Evolutionary conservation across 2,888 invertebrate genomes (phyloP).

Genomic region (Aspidiotus rigidus): DNA sequence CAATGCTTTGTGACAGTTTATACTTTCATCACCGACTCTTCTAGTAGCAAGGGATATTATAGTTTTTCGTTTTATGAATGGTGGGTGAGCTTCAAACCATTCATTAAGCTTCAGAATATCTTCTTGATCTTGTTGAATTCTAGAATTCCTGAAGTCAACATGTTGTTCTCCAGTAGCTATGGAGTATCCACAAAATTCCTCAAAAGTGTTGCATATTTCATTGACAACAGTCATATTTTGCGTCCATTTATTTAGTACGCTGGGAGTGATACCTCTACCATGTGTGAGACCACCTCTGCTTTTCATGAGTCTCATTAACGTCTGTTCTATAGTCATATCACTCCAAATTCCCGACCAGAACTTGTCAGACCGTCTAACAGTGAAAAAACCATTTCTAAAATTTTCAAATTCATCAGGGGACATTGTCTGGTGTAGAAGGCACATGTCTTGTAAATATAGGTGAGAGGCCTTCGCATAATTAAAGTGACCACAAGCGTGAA

Average conservation of each 20-base stretch:
- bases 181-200: conserved; percentile 23
- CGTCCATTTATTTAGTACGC: conserved; percentile 38
- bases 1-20: neutral
- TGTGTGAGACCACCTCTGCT: conserved; percentile 38
- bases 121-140: conserved; percentile 33
- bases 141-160: conserved; percentile 39
- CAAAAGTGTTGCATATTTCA: conserved; percentile 36
- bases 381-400: conserved; percentile 28
- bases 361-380: conserved; percentile 30
- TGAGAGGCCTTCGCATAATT: conserved; percentile 33
- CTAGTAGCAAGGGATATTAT: neutral
- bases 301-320: conserved; percentile 40
- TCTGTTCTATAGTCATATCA: conserved; percentile 40
- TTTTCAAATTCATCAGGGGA: conserved; percentile 36
- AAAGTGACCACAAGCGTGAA: conserved; percentile 30
- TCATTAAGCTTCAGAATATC: neutral
- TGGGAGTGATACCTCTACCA: conserved; percentile 39
- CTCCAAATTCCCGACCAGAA: conserved; percentile 36
- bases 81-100: conserved; percentile 10
- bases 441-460: conserved; percentile 43
- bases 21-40: neutral
- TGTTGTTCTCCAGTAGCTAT: conserved; percentile 40
- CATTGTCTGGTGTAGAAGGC: no score
- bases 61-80: conserved; percentile 11
- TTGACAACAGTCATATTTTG: conserved; percentile 37